Evolutionary conservation across 1,140 invertebrate species (phyloP), one percentile per base, ranked within the genome.

Genomic region (Neodiprion pinetum): DNA sequence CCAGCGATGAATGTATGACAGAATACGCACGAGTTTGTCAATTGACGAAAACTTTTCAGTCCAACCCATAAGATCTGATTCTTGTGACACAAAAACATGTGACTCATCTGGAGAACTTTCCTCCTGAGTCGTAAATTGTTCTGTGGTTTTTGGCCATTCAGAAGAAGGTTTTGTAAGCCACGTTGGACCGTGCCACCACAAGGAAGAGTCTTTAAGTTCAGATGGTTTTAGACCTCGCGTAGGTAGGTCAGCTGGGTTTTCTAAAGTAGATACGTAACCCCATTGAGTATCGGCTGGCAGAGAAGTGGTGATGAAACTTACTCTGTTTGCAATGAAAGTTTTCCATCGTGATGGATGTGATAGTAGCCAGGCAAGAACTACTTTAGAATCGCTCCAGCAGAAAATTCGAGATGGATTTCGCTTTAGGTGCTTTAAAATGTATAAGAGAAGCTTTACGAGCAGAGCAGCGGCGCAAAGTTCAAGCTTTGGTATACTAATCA

Each of bases 401-500:
- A 68, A 17, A 9, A 74, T 23, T 8, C 67, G 10, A 47, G 47
- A 17, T 2, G 28, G 9, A 2, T 23, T 14, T 9, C 10, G 12
- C 17, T 67, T 66, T 28, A 73, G 67, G 12, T 17, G 11, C n/a
- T 49, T 7, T 12, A 67, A 17, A 5, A 79, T 40, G n/a, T 28
- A 48, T 17, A 50, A n/a, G 7, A 72, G 12, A 0, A 76, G 21
- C 67, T 74, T 14, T 14, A 74, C 70, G 8, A 80, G 50, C 9
- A 80, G 12, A 0, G 75, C 14, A 1, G 79, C 76, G n/a, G 48
- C 77, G n/a, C 47, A 50, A 8, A 82, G 72, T 74, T 79, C 79
- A 14, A 82, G 68, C 21, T 76, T 23, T 9, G 79, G 78, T 53
- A 80, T 78, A 0, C 83, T 76, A 0, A 81, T 67, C 11, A 69